Percentiles rank a stretch among this genome's conserved stretches.
Evolutionary conservation across 1,140 invertebrate genomes (phyloP).

Genomic region (Drosophila nigrodunni): DNA sequence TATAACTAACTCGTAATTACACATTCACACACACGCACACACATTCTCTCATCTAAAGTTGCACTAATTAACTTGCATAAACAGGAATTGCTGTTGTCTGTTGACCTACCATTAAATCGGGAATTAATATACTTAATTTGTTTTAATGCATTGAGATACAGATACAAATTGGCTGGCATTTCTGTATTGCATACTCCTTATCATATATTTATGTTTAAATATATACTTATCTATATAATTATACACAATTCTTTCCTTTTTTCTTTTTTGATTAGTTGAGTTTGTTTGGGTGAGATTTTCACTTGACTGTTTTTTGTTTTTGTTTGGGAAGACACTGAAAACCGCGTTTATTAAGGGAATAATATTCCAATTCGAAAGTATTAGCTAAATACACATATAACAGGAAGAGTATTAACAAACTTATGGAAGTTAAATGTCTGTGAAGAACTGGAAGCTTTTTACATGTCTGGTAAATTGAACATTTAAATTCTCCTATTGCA

Average conservation of each 20-base stretch:
- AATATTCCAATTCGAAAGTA: background rate
- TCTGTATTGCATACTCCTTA: slow-evolving; percentile 41
- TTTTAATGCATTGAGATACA: slow-evolving; percentile 32
- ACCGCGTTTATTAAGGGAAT: background rate
- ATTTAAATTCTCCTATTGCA: slow-evolving; percentile 1
- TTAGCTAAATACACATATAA: background rate
- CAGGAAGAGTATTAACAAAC: background rate
- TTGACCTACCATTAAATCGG: slow-evolving; percentile 50
- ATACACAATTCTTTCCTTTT: slow-evolving; percentile 6
- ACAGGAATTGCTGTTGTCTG: slow-evolving; percentile 66
- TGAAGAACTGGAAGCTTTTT: background rate
- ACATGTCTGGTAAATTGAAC: background rate
- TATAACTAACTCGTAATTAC: slow-evolving; percentile 17
- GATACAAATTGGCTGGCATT: slow-evolving; percentile 65
- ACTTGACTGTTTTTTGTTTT: background rate
- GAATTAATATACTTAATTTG: slow-evolving; percentile 36
- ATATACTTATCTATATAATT: slow-evolving; percentile 13
- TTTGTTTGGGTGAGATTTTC: background rate
- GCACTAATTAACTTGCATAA: slow-evolving; percentile 74
- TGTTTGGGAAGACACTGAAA: slow-evolving; percentile 7
- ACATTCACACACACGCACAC: slow-evolving; percentile 18
- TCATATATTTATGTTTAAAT: slow-evolving; percentile 20
- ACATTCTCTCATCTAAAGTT: slow-evolving; percentile 29
- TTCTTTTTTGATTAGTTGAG: slow-evolving; percentile 18
- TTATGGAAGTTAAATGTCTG: background rate